Base-by-base conservation (phyloP, 2,888 invertebrate genomes). In the Pecten maximus region DNA sequence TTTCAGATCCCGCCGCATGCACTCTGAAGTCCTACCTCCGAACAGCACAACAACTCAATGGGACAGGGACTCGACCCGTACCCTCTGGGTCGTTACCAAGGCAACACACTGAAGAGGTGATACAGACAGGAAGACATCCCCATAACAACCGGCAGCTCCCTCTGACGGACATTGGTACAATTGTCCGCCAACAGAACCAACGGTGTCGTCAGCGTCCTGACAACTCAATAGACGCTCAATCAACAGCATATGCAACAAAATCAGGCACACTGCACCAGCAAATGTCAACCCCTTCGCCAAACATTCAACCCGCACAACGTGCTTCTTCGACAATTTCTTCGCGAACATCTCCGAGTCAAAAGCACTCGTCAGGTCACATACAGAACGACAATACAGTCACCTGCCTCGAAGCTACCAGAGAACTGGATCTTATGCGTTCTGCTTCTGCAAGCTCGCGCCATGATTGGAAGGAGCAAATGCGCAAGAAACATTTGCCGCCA, bases 391-490 rank as follows among this genome's bases (percentile, higher is more conserved):
- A 28, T 35, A 19, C 28, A 10, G 15, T 74, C 8, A 35, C 74
- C 1, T 74, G 35, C 23, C 74, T 74, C 35, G 35, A 74, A 6
- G 23, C 74, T 15, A 28, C 35, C 74, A 74, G 10, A 35, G 74
- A 74, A 10, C 35, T 28, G 12, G 35, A 35, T 74, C 74, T 74
- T 12, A 35, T 35, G 74, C 74, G 74, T 28, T 74, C 74, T 12
- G 74, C 74, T 28, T 60, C 60, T 23, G 19, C 74, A 35, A 28
- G 86, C 16, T 86, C 74, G 10, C 86, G 74, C 35, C 40, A 86
- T 12, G 40, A 86, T 60, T 95, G 95, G 95, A 95, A 94, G 88
- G 95, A 95, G n/a, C 93, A 94, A 74, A 94, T 95, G 94, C 93
- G 93, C 60, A 94, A 94, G 89, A 95, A 95, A 91, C 94, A 95